Conservation (phyloP, 23 tunicate genomes). For the Styela plicata region DNA sequence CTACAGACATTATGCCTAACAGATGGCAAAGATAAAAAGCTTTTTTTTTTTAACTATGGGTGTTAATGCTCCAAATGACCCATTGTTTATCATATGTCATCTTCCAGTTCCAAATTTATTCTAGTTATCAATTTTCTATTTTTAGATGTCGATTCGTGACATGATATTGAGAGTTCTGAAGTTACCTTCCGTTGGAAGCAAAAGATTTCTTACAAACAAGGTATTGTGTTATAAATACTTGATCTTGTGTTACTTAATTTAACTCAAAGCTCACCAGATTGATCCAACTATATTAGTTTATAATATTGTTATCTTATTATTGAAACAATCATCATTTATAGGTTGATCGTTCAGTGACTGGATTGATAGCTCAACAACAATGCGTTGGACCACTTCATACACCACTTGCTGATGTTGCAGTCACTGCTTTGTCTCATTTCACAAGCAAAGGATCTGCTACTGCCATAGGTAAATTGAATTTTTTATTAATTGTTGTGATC, state of each 20-base stretch:
- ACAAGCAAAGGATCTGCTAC: conserved; percentile 65
- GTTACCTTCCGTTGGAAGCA: conserved; percentile 82
- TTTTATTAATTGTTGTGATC: conserved; percentile 39
- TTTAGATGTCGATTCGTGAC: conserved; percentile 33
- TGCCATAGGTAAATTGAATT: conserved; percentile 42
- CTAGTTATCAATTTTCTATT: background rate
- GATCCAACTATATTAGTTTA: background rate
- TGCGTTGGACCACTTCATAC: conserved; percentile 89
- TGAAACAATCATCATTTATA: background rate
- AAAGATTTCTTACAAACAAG: conserved; percentile 85
- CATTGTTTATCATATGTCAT: too few species aligned
- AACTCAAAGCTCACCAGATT: too few species aligned
- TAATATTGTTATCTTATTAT: background rate
- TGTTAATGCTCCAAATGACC: too few species aligned
- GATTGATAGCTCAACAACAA: conserved; percentile 85
- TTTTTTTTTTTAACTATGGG: too few species aligned
- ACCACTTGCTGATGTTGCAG: conserved; percentile 86
- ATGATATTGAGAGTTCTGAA: conserved; percentile 48
- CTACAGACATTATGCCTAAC: too few species aligned
- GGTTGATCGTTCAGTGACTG: conserved; percentile 83
- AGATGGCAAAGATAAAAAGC: too few species aligned
- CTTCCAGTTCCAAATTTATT: background rate
- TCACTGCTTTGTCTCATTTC: conserved; percentile 63
- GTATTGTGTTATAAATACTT: conserved; percentile 9
- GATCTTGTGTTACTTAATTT: too few species aligned